These are phyloP conservation scores for Sialia sialis DNA, from an alignment of 2,113 vertebrate species.

Conservation along the genomic window DNA sequence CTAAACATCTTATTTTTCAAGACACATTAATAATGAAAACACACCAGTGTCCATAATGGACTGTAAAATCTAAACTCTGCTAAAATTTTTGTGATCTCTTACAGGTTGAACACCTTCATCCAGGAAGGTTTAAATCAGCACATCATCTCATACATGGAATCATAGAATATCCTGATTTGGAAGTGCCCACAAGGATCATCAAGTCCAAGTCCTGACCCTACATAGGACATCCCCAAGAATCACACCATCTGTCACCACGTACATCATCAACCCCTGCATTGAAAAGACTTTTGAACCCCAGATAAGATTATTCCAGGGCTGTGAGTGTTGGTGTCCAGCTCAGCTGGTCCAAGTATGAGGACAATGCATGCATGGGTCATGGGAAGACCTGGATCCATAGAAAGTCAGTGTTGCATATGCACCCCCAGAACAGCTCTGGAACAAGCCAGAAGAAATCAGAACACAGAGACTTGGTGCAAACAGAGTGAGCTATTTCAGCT, in stretches of 20 bases:
- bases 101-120: slow-evolving; percentile 68
- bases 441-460: not conserved
- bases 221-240: not conserved
- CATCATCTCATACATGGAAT: slow-evolving; percentile 37
- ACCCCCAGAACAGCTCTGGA: not conserved
- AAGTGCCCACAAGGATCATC: not conserved
- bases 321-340: slow-evolving; percentile 17
- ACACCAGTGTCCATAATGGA: not conserved
- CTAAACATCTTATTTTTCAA: slow-evolving; percentile 75
- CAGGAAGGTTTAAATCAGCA: slow-evolving; percentile 69
- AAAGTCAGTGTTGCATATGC: not conserved
- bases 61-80: slow-evolving; percentile 1
- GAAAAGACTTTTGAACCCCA: slow-evolving; percentile 72
- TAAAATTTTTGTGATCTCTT: not conserved
- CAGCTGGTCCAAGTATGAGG: not conserved
- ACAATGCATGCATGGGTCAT: fast-evolving
- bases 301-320: slow-evolving; percentile 59
- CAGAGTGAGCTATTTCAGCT: not conserved
- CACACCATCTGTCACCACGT: not conserved
- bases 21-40: slow-evolving; percentile 52
- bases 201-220: not conserved
- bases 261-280: slow-evolving; percentile 52
- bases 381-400: not conserved
- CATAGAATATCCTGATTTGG: not conserved
- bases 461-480: not conserved